Evolutionary conservation across 2,797 vertebrate species (phyloP).

Genomic region (Podarcis siculus): DNA sequence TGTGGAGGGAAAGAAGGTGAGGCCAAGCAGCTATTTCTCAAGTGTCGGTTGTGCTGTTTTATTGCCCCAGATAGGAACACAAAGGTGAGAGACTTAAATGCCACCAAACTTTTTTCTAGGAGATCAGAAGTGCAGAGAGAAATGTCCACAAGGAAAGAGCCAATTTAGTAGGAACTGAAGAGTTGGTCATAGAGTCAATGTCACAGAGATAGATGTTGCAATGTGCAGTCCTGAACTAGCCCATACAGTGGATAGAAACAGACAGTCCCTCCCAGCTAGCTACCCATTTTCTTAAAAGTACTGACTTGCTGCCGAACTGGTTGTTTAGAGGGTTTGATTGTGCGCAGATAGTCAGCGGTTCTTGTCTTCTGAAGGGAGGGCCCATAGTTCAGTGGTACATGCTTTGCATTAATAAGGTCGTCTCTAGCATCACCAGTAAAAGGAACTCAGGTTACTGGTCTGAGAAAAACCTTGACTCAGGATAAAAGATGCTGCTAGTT

Average conservation of each 20-base stretch:
- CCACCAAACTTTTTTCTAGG: neutral
- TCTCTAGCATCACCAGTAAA: neutral
- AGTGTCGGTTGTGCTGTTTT: rapidly evolving
- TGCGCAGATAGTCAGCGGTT: neutral
- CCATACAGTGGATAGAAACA: neutral
- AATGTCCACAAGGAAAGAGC: neutral
- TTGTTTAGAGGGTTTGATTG: neutral
- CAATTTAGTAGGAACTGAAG: neutral
- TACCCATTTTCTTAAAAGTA: neutral
- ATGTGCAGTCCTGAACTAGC: neutral
- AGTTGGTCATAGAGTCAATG: neutral
- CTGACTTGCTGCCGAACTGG: neutral
- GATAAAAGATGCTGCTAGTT: neutral
- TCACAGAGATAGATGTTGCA: neutral
- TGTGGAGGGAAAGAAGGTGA: neutral
- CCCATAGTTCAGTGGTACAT: neutral
- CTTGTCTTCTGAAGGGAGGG: neutral
- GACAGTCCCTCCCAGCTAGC: too few species aligned
- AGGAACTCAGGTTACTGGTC: neutral
- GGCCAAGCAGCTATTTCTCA: neutral
- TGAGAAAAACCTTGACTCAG: neutral
- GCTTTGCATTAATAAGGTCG: neutral
- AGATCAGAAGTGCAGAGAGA: neutral
- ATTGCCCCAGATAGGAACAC: neutral
- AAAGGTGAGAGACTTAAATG: neutral